A percentile compares a stretch with the other conserved stretches of the same genome.
phyloP scores from a whole-genome alignment of 1,140 invertebrate species.

The Lepidurus packardi region DNA sequence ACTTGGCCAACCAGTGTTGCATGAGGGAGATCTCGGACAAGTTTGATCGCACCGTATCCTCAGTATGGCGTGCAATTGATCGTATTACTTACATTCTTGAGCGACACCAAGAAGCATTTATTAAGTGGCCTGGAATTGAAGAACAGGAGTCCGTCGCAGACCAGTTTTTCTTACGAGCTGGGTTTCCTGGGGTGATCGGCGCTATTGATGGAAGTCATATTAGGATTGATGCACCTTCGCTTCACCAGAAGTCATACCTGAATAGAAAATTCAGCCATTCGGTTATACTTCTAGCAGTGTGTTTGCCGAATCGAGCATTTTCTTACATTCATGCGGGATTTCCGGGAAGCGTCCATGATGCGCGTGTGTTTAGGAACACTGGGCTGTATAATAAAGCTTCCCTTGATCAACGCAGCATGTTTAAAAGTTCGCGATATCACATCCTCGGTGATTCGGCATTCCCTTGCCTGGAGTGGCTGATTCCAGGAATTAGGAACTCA shows the following conservation, averaged over 20 bases:
- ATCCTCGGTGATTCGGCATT: conserved; percentile 10
- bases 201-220: conserved; percentile 20
- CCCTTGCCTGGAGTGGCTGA: not conserved
- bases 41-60: not conserved
- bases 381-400: not conserved
- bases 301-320: conserved; percentile 22
- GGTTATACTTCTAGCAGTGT: conserved; percentile 10
- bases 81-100: conserved; percentile 8
- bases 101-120: not conserved
- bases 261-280: conserved; percentile 16
- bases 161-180: not conserved
- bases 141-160: not conserved
- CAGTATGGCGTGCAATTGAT: not conserved
- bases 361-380: not conserved
- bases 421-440: not conserved
- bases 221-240: not conserved
- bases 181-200: not conserved
- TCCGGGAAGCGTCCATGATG: conserved; percentile 22
- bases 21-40: not conserved
- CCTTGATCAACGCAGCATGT: not conserved
- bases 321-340: conserved; percentile 10
- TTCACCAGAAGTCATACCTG: not conserved
- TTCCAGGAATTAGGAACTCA: not conserved
- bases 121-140: not conserved
- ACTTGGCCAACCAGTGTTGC: conserved; percentile 23